Base-by-base conservation (phyloP, 1,140 invertebrate species). In the Bombus pascuorum region DNA sequence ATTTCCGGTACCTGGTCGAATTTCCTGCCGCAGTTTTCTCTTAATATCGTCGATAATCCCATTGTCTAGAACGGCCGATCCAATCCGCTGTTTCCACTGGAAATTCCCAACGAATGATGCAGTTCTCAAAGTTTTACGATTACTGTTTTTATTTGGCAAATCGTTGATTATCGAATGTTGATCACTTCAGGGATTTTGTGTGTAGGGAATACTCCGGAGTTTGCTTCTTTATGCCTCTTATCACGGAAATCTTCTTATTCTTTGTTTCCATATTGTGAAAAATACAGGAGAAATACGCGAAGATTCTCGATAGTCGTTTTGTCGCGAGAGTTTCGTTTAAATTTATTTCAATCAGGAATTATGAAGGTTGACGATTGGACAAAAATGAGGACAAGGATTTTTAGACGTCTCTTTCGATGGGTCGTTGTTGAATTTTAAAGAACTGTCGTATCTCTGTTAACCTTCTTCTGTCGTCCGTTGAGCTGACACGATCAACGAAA, bases 1-100 rank as follows among this genome's bases (percentile, higher is more conserved):
- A 82, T 82, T 65, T 82, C 71, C 39, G 44, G 12, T 62, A 10
- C 47, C 39, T 28, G 34, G 66, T 44, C 22, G 15, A 71, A 71
- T 53, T 66, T 47, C 44, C 66, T 44, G 0, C 28, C 42, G 25
- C 32, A 13, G 47, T 22, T 72, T 47, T 53, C 44, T 32, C 42
- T 81, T 57, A 25, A 39, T 39, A 39, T 72, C 47, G 9, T 10
- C 28, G 68, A 81, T 57, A 37, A 75, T 57, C 39, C 37, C 5
- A 42, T 42, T 72, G 22, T 72, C 39, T 39, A 2, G 34, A 71
- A 25, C 34, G 68, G 3, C 3, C 18, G 66, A 9, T 68, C 32
- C 65, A 22, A 34, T 68, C 18, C 66, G 18, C 34, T 34, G 22
- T 68, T 68, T 39, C 68, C 12, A 71, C 10, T 13, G 25, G 37